phyloP scores from a whole-genome alignment of 2,113 vertebrate species.

The Talpa occidentalis region DNA sequence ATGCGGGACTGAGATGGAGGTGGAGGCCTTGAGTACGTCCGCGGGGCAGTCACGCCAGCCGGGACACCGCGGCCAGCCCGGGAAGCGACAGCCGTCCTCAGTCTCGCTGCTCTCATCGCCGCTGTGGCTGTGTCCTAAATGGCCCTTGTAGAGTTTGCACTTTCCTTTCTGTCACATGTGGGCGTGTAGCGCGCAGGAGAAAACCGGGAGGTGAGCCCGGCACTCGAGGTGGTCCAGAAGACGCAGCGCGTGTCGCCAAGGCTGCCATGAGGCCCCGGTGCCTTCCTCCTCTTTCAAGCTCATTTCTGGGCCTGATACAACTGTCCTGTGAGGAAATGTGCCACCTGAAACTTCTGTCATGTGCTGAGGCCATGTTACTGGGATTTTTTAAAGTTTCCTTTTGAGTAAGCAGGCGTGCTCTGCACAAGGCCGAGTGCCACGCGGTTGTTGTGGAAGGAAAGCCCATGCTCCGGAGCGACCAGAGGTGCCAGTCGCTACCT shows the following conservation, averaged over 20 bases:
- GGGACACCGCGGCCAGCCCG: slow-evolving; percentile 27
- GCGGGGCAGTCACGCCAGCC: slow-evolving; percentile 12
- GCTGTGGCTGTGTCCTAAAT: not conserved
- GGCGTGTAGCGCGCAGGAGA: not conserved
- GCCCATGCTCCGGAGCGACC: too few relatives aligned
- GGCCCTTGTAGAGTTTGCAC: slow-evolving; percentile 9
- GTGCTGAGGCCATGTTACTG: too few relatives aligned
- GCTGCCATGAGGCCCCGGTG: not conserved
- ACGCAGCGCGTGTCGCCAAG: not conserved
- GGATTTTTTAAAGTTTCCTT: too few relatives aligned
- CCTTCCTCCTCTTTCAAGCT: slow-evolving; percentile 45
- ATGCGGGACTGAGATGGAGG: not conserved
- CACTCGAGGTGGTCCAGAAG: not conserved
- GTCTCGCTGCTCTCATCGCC: slow-evolving; percentile 57
- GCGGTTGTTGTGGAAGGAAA: not conserved
- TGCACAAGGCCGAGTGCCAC: not conserved
- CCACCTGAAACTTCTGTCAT: too few relatives aligned
- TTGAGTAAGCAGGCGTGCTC: not conserved
- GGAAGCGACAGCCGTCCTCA: slow-evolving; percentile 46
- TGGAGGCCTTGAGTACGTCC: slow-evolving; percentile 41
- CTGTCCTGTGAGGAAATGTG: not conserved
- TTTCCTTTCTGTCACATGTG: slow-evolving; percentile 39
- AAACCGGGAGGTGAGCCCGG: slow-evolving; percentile 8
- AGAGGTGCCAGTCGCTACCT: too few relatives aligned
- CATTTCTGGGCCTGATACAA: slow-evolving; percentile 43